These are phyloP conservation scores for Tortrix viridana DNA, from an alignment of 2,888 invertebrate genomes.

Conservation along the genomic window DNA sequence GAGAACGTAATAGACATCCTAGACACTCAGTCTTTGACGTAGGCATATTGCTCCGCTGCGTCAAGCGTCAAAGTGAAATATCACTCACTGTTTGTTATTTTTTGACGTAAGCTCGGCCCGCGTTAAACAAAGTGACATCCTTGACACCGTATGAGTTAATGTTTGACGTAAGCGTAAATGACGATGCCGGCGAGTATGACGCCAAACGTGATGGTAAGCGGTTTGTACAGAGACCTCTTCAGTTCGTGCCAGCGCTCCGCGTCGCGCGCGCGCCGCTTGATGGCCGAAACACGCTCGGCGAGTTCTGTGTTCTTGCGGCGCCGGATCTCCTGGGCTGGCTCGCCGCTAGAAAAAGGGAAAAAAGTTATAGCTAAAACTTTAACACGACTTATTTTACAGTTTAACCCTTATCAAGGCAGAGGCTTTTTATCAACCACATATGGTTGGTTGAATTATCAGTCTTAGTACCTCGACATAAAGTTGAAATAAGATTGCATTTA, in stretches of 20 bases:
- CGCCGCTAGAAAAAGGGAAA: conserved; percentile 39
- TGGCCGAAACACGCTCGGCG: conserved; percentile 69
- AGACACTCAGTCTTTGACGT: no score
- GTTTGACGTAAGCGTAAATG: conserved; percentile 84
- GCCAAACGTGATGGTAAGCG: conserved; percentile 88
- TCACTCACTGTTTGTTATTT: no score
- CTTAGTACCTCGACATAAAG: no score
- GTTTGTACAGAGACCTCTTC: conserved; percentile 92
- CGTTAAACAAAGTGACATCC: background rate
- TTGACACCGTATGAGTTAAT: conserved; percentile 50
- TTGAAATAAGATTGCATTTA: no score
- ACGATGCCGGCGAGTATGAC: conserved; percentile 87
- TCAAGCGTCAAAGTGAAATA: no score
- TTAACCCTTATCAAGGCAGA: no score
- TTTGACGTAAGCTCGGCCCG: no score
- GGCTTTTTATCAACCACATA: no score
- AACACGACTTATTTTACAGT: no score
- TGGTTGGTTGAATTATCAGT: background rate
- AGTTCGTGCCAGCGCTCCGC: conserved; percentile 88
- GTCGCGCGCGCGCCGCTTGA: conserved; percentile 88
- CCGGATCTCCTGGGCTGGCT: conserved; percentile 51
- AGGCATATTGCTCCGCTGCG: no score
- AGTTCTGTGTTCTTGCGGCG: conserved; percentile 62
- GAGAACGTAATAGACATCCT: no score
- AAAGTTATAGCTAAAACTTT: no score